Evolutionary conservation across 2,113 vertebrate genomes (phyloP).

Genomic region (Glaucomys volans): DNA sequence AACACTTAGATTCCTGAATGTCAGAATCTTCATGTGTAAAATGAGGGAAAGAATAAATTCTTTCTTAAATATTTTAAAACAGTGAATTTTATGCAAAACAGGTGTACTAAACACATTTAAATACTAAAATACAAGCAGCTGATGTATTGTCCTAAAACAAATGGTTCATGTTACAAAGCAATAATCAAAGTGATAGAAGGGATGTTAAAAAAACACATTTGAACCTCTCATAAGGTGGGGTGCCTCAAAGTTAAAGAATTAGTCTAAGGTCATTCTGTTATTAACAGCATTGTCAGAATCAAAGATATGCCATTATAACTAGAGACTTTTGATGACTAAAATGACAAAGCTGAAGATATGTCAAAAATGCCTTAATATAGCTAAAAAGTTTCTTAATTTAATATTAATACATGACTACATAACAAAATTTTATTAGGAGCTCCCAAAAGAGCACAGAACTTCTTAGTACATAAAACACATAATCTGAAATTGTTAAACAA

Average conservation of each 20-base stretch:
- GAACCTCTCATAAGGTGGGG: neutral
- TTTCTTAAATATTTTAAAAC: slow-evolving; percentile 30
- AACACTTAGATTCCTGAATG: neutral
- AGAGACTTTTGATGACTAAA: slow-evolving; percentile 43
- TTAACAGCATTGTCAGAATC: slow-evolving; percentile 7
- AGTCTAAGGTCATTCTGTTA: slow-evolving; percentile 24
- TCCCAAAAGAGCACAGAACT: slow-evolving; percentile 47
- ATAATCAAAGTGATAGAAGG: slow-evolving; percentile 29
- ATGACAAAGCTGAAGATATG: slow-evolving; percentile 34
- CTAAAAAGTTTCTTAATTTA: slow-evolving; percentile 31
- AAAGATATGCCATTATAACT: slow-evolving; percentile 40
- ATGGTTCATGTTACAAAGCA: slow-evolving; percentile 39
- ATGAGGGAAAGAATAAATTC: neutral
- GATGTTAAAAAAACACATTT: slow-evolving; percentile 32
- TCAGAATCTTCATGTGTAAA: slow-evolving; percentile 35
- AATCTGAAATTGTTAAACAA: slow-evolving; percentile 59
- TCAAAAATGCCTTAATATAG: slow-evolving; percentile 24
- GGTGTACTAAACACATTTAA: slow-evolving; percentile 37
- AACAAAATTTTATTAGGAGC: slow-evolving; percentile 45
- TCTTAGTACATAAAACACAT: slow-evolving; percentile 56
- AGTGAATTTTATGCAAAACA: neutral
- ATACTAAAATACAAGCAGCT: slow-evolving; percentile 46
- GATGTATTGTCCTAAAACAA: neutral
- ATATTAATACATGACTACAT: slow-evolving; percentile 10
- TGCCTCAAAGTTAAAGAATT: slow-evolving; percentile 23